Evolutionary conservation across 1,140 invertebrate species (phyloP), one percentile per base, ranked within the genome.

Genomic region (Panagrolaimus sp.): DNA sequence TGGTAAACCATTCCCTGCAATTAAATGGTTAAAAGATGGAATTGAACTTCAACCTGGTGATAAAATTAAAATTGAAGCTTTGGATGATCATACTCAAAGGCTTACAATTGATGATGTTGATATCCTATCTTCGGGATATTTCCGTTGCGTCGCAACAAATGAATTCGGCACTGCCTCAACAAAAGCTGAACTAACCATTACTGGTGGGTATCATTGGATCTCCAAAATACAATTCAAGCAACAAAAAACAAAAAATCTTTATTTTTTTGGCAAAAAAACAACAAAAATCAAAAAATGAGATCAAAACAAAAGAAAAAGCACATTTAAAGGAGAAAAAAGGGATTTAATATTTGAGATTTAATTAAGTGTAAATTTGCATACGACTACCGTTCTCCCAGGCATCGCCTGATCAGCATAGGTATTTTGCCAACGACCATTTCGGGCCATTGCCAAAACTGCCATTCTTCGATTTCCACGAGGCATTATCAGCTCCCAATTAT

Each of bases 1-100:
- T 66, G 82, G 80, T 38, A 81, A 82, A 26, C 80, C 78, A 12
- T 80, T 80, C 78, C 78, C 78, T 0, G 44, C 44, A 10, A 83
- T 81, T 26, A 82, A 82, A 65, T 80, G 76, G 76, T 28, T 80
- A 15, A 83, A 83, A 67, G 79, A 82, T 67, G 80, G 80, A 24
- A 77, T 82, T 32, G 82, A 82, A 64, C 48, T 82, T 45, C 28
- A 64, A 24, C 67, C 77, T 14, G 65, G 68, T 24, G 78, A 71
- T 48, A 67, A 78, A 4, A 68, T 83, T 17, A 63, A 55, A 17
- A 83, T 83, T 63, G 80, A 82, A 67, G 65, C 76, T 5, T 32
- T 69, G 32, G 67, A 73, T 17, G 80, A 82, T 65, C 80, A 80
- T 52, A 78, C 73, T n/a, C 80, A 82, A 65, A 55, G 69, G 38